Evolutionary conservation across 2,113 vertebrate species (phyloP).

Genomic region (Pan paniscus): DNA sequence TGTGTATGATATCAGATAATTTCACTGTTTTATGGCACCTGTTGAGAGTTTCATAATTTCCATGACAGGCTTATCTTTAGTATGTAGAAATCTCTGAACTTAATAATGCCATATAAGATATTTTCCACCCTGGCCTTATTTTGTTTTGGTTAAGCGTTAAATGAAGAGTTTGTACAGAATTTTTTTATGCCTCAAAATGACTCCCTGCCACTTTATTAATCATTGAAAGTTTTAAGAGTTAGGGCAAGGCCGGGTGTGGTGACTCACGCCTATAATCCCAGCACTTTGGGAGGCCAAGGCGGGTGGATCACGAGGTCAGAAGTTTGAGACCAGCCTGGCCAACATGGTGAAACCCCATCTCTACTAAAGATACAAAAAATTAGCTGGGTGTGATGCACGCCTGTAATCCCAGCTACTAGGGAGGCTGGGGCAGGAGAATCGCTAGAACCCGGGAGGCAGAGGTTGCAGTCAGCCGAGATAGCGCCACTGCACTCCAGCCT

Average conservation of each 20-base stretch:
- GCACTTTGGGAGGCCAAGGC: no score
- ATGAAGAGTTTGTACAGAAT: neutral
- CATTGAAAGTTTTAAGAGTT: neutral
- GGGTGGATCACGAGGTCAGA: no score
- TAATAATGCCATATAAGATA: neutral
- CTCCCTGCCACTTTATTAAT: neutral
- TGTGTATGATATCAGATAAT: neutral
- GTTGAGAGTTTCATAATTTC: neutral
- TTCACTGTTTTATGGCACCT: neutral
- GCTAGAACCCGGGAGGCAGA: no score
- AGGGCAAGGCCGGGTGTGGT: neutral
- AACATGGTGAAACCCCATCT: no score
- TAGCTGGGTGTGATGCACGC: no score
- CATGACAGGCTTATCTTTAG: constrained; percentile 26
- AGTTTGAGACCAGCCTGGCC: no score
- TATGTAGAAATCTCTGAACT: neutral
- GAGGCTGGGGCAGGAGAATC: no score
- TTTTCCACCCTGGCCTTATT: neutral
- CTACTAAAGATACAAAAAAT: no score
- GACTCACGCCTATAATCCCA: no score
- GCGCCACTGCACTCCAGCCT: no score
- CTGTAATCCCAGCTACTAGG: no score
- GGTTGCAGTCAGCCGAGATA: no score
- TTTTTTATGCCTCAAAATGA: neutral
- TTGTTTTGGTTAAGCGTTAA: constrained; percentile 21